Percentiles rank a stretch among this genome's conserved stretches.
Evolutionary conservation across 2,113 vertebrate genomes (phyloP).

Genomic region (Lipophrys pholis): DNA sequence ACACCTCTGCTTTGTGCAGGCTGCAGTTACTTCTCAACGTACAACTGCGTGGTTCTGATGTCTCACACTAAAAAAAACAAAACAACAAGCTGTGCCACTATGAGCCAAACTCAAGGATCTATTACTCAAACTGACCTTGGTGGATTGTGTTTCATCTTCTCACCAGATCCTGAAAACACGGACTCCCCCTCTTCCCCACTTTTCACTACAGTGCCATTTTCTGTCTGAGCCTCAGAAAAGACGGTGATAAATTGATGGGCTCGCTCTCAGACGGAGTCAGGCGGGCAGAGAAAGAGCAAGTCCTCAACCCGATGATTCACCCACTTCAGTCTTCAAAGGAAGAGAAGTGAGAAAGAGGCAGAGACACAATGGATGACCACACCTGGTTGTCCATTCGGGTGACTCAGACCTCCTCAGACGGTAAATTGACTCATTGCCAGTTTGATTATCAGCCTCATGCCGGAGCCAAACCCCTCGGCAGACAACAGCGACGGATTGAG

Average conservation of each 20-base stretch:
- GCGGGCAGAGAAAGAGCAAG: conserved; percentile 14
- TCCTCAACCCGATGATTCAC: conserved; percentile 54
- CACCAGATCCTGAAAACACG: conserved; percentile 14
- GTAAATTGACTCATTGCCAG: conserved; percentile 65
- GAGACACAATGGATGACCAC: conserved; percentile 51
- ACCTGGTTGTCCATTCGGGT: conserved; percentile 64
- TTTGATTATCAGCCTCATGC: conserved; percentile 27
- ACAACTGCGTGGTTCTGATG: too few species aligned
- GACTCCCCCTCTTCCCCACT: neutral
- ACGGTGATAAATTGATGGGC: conserved; percentile 29
- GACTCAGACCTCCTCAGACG: conserved; percentile 62
- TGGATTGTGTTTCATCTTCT: conserved; percentile 39
- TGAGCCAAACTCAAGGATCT: conserved; percentile 1
- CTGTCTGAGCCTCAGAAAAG: conserved; percentile 12
- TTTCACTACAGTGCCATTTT: conserved; percentile 13
- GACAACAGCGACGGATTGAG: too few species aligned
- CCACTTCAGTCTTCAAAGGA: conserved; percentile 45
- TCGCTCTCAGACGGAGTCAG: conserved; percentile 30
- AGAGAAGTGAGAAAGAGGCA: conserved; percentile 17
- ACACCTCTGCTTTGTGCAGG: too few species aligned
- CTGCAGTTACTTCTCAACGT: too few species aligned
- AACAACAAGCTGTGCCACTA: too few species aligned
- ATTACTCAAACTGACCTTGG: conserved; percentile 27
- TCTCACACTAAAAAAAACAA: too few species aligned
- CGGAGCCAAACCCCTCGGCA: too few species aligned